Evolutionary conservation across 1,140 invertebrate genomes (phyloP), one percentile per base, ranked within the genome.

Genomic region (Drosophila fuyamai): DNA sequence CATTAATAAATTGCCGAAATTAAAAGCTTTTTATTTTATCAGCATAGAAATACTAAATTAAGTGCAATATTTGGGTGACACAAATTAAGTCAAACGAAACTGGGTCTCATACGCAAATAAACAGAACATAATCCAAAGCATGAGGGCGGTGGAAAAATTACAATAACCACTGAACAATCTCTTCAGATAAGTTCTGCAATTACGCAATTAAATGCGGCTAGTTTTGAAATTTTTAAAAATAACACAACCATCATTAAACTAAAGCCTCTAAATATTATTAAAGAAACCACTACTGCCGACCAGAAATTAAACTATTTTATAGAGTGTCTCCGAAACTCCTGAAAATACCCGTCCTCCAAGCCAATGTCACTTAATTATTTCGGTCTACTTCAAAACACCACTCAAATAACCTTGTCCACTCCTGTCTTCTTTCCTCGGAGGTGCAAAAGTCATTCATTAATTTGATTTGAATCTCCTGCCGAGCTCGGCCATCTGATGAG

Each of bases 1-100:
- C 83, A 86, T 86, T 83, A 88, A 86, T 83, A 89, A 84, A 80
- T 84, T 71, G 60, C 72, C 62, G 27, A 89, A 84, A 84, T 89
- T 80, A 89, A 89, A 79, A 67, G 84, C 61, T 65, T 71, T 80
- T 86, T 71, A 55, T 74, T 46, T 56, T 56, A 56, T 48, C 67
- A 32, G 50, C 62, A 36, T n/a, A 10, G 10, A 70, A 41, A 48
- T 35, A 54, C 59, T 32, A 65, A 76, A 80, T 79, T 67, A 53
- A 67, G 65, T 43, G 38, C 29, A 14, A 44, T 68, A 38, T 68
- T 44, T 43, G 65, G 47, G 61, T 68, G 61, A 54, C 65, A 44
- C 48, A 66, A 68, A 68, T 67, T 32, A 68, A 68, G 61, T 48
- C 47, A 68, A 68, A 38, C 50, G 32, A 71, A 55, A 63, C 44